phyloP scores from a whole-genome alignment of 2,113 vertebrate species.

The Dipodomys spectabilis region DNA sequence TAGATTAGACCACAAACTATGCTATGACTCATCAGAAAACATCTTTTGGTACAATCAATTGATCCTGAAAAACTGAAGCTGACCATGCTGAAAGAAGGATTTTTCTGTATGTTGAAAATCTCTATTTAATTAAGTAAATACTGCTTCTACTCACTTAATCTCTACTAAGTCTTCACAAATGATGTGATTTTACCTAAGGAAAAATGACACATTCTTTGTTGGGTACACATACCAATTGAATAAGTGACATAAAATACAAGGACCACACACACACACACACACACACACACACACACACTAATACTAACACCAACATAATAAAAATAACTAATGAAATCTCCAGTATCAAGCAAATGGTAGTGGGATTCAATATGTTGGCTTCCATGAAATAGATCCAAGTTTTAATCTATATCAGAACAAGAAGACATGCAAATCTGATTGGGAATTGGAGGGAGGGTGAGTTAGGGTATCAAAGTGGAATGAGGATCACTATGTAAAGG shows the following conservation, averaged over 20 bases:
- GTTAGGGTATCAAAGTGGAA: not conserved
- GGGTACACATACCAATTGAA: not conserved
- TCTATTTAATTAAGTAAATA: constrained; percentile 46
- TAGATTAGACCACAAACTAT: not conserved
- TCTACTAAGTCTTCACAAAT: constrained; percentile 54
- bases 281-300: too few relatives aligned
- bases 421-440: not conserved
- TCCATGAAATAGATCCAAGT: not conserved
- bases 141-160: constrained; percentile 34
- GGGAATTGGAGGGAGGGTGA: not conserved
- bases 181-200: constrained; percentile 45
- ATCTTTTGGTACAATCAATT: not conserved
- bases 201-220: constrained; percentile 57
- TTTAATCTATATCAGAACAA: not conserved
- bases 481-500: not conserved
- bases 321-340: not conserved
- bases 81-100: not conserved
- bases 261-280: constrained; percentile 13
- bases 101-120: constrained; percentile 24
- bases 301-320: not conserved
- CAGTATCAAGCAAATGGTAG: not conserved
- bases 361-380: not conserved
- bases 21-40: not conserved
- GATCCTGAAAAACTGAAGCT: constrained; percentile 4
- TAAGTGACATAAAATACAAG: constrained; percentile 24